Percentiles rank a stretch among this genome's conserved stretches.
Conservation (phyloP, 2,888 invertebrate genomes). For the Pyrocoelia pectoralis region DNA sequence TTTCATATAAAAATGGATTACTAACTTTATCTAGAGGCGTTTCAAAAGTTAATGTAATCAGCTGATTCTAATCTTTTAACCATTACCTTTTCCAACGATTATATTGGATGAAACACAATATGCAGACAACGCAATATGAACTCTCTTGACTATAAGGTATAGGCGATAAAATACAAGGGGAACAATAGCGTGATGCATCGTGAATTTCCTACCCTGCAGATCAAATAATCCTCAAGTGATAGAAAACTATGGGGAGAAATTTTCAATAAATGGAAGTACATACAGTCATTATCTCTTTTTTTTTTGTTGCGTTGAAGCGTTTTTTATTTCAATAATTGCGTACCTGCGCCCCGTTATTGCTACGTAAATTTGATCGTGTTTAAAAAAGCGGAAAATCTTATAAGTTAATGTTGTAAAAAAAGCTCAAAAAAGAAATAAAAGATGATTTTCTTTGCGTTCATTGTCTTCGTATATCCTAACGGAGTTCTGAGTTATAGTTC, state of each 20-base stretch:
- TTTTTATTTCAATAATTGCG: neutral
- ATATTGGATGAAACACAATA: neutral
- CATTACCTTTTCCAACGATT: neutral
- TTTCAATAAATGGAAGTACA: slow-evolving; percentile 4
- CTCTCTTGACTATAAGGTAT: slow-evolving; percentile 4
- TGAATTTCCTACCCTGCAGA: slow-evolving; percentile 7
- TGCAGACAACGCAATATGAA: slow-evolving; percentile 1
- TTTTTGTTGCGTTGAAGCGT: neutral
- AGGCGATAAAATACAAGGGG: slow-evolving; percentile 7
- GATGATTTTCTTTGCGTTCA: slow-evolving; percentile 2
- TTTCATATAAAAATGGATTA: too few species aligned
- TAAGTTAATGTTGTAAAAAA: neutral
- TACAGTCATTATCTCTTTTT: neutral
- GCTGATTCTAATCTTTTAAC: slow-evolving; percentile 1
- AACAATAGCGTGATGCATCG: slow-evolving; percentile 4
- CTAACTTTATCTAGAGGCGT: neutral
- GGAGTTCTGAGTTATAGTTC: slow-evolving; percentile 22
- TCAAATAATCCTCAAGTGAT: slow-evolving; percentile 10
- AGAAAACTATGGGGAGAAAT: slow-evolving; percentile 2
- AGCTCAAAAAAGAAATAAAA: neutral
- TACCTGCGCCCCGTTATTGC: neutral
- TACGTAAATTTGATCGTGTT: neutral
- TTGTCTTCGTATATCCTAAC: slow-evolving; percentile 22
- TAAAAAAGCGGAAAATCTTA: neutral
- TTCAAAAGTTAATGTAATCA: neutral